Conservation (phyloP, 2,888 invertebrate species). For the Noctua janthina region DNA sequence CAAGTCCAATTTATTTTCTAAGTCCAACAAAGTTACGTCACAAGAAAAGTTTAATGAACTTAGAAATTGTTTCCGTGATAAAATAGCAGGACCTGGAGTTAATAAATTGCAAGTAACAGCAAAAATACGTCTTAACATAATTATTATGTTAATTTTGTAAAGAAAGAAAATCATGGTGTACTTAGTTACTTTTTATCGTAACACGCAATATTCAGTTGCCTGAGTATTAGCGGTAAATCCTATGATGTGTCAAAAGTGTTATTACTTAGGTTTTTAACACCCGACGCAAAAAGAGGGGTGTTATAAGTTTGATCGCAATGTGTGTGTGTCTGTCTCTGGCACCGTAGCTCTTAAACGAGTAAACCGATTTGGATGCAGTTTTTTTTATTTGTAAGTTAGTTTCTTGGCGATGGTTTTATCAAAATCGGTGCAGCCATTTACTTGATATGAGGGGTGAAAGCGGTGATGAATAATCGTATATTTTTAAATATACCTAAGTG, state of each 20-base stretch:
- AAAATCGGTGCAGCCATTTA: too few relatives aligned
- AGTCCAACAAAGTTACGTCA: background rate
- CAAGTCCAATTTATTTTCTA: slow-evolving; percentile 1
- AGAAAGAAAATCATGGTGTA: slow-evolving; percentile 3
- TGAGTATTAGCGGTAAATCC: slow-evolving; percentile 13
- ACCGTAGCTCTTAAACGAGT: too few relatives aligned
- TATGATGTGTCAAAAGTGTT: slow-evolving; percentile 17
- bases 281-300: too few relatives aligned
- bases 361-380: too few relatives aligned
- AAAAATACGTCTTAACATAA: slow-evolving; percentile 20
- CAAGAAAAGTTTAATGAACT: slow-evolving; percentile 31
- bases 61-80: slow-evolving; percentile 5
- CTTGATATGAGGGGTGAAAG: too few relatives aligned
- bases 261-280: background rate
- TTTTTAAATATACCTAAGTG: too few relatives aligned
- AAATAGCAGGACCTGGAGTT: background rate
- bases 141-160: slow-evolving; percentile 19
- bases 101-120: slow-evolving; percentile 17
- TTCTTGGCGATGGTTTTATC: too few relatives aligned
- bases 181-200: background rate
- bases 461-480: too few relatives aligned
- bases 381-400: too few relatives aligned
- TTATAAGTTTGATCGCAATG: too few relatives aligned
- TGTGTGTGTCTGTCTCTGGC: too few relatives aligned
- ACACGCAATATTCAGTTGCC: slow-evolving; percentile 14